Conservation (phyloP, 2,113 vertebrate genomes). For the Amblyopsis rosae region DNA sequence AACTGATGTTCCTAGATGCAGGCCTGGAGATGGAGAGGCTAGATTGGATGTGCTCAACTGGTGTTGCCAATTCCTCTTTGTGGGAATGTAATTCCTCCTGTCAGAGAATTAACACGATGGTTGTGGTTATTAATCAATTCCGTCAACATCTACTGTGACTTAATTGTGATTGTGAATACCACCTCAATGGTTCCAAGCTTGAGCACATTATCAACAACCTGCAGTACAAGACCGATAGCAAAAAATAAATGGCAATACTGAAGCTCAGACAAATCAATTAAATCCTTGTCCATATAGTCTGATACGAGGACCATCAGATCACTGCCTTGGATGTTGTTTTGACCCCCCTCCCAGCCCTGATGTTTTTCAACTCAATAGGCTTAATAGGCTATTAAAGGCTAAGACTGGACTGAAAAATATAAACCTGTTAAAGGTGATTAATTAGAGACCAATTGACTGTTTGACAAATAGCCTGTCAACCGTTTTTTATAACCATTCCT, state of each 20-base stretch:
- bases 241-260: background rate
- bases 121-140: no score
- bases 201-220: background rate
- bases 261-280: background rate
- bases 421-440: background rate
- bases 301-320: background rate
- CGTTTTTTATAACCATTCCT: no score
- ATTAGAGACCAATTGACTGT: background rate
- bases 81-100: conserved; percentile 57
- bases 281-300: conserved; percentile 1
- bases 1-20: conserved; percentile 32
- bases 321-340: background rate
- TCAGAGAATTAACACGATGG: conserved; percentile 25
- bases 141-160: background rate
- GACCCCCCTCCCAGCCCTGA: background rate
- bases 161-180: background rate
- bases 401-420: background rate
- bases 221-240: background rate
- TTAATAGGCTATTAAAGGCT: background rate
- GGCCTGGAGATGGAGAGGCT: conserved; percentile 26
- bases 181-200: background rate
- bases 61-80: conserved; percentile 27
- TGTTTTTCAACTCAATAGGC: background rate
- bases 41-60: conserved; percentile 32
- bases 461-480: background rate